A percentile compares a stretch with the other conserved stretches of the same genome.
phyloP scores from a whole-genome alignment of 2,113 vertebrate species.

The Scomber scombrus region DNA sequence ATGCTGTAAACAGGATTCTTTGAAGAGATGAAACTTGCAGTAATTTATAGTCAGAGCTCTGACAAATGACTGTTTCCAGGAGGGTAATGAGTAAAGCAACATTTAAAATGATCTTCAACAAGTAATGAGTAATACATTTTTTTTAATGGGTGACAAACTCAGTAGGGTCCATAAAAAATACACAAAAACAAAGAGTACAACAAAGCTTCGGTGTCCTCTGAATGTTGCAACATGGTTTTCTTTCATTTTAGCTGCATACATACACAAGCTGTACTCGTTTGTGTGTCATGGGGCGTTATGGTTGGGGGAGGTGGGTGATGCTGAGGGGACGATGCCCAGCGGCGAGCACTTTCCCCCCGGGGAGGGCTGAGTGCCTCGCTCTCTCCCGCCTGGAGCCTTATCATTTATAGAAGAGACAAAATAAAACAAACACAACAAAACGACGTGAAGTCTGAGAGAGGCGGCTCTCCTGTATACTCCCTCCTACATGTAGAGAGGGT shows the following conservation, averaged over 20 bases:
- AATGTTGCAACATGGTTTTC: background rate
- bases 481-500: slow-evolving; percentile 26
- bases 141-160: slow-evolving; percentile 9
- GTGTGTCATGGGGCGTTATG: slow-evolving; percentile 31
- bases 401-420: slow-evolving; percentile 81
- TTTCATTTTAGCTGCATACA: slow-evolving; percentile 39
- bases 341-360: slow-evolving; percentile 53
- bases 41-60: slow-evolving; percentile 41
- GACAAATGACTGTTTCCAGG: slow-evolving; percentile 37
- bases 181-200: background rate
- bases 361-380: slow-evolving; percentile 72
- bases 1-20: slow-evolving; percentile 22
- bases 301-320: slow-evolving; percentile 32
- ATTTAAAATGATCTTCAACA: background rate
- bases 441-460: slow-evolving; percentile 52
- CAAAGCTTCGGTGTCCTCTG: background rate
- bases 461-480: slow-evolving; percentile 44
- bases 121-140: slow-evolving; percentile 22
- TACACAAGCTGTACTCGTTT: slow-evolving; percentile 48
- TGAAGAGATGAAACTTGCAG: slow-evolving; percentile 10
- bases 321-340: slow-evolving; percentile 67
- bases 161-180: slow-evolving; percentile 1
- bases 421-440: slow-evolving; percentile 82
- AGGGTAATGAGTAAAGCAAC: slow-evolving; percentile 37
- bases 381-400: slow-evolving; percentile 71